Evolutionary conservation across 1,140 invertebrate genomes (phyloP).

Genomic region (Penaeus chinensis): DNA sequence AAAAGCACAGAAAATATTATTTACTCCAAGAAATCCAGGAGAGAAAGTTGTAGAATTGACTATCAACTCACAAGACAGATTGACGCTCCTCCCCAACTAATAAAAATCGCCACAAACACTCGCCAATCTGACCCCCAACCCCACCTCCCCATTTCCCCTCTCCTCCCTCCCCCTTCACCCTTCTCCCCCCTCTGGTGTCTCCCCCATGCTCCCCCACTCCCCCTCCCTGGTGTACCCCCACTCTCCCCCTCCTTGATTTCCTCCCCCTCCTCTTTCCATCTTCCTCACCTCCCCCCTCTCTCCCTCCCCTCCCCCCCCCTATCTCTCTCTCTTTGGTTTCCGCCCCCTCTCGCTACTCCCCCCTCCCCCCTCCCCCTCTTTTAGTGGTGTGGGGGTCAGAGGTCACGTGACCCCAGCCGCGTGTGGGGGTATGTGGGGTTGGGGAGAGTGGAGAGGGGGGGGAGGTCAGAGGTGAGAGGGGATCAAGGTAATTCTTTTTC

Average conservation of each 20-base stretch:
- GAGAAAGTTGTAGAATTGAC: neutral
- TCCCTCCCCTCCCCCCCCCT: neutral
- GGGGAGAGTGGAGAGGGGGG: neutral
- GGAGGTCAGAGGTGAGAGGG: neutral
- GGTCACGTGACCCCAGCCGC: neutral
- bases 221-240: neutral
- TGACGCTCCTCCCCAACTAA: too few species aligned
- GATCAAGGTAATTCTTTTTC: too few species aligned
- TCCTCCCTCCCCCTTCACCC: neutral
- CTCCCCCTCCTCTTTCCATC: neutral
- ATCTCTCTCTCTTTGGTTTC: neutral
- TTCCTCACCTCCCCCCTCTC: too few species aligned
- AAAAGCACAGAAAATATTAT: neutral
- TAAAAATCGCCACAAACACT: too few species aligned
- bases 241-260: neutral
- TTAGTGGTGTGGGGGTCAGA: neutral
- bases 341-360: neutral
- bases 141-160: neutral
- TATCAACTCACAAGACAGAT: too few species aligned
- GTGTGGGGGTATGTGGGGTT: neutral
- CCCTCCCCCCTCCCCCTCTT: neutral
- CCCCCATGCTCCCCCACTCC: neutral
- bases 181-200: neutral
- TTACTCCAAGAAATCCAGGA: neutral
- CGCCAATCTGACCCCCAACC: neutral